Base-by-base conservation (phyloP, 2,797 vertebrate species). In the Hirundo rustica region DNA sequence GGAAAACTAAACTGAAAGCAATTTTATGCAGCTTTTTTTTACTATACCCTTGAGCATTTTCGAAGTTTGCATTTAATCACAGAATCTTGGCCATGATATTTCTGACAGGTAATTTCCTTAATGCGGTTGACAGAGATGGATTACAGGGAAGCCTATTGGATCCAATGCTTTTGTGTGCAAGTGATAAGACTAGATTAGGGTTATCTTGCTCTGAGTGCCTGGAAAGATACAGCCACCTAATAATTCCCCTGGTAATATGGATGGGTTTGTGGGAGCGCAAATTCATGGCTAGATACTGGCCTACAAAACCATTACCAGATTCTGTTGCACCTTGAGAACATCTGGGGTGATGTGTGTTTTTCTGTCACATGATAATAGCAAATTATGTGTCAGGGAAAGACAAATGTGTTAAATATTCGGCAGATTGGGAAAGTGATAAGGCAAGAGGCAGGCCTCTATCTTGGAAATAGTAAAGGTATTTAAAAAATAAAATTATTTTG, bases 21-120 rank as follows among this genome's bases (percentile, higher is more conserved):
- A 86, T 97, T 97, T 97, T 97, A 77, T 96, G 88, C 96, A 95
- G 95, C 88, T 91, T 96, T 97, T 80, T 80, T 74, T 93, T 97
- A 82, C 95, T 88, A 92, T 97, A 97, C 97, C 97, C 97, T 97
- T 97, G 97, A 97, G 98, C 97, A 96, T 98, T 98, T 98, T 96
- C 95, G 86, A 97, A 92, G 82, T 98, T 98, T 98, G 97, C 97
- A 97, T 98, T 98, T 98, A 98, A 99, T 99, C 98, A 98, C 96
- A 91, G 97, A 96, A 98, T 98, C 98, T 98, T 95, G 95, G 97
- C 97, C 97, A 97, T 98, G 98, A 98, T 98, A 96, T 96, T 98
- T 98, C 95, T 99, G 98, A 98, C 98, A 98, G 98, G 98, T 98
- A 98, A 98, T 98, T 98, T 99, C 98, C 98, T 98, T 98, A 98